Conservation (phyloP, 2,797 vertebrate genomes). For the Hylomyscus alleni region DNA sequence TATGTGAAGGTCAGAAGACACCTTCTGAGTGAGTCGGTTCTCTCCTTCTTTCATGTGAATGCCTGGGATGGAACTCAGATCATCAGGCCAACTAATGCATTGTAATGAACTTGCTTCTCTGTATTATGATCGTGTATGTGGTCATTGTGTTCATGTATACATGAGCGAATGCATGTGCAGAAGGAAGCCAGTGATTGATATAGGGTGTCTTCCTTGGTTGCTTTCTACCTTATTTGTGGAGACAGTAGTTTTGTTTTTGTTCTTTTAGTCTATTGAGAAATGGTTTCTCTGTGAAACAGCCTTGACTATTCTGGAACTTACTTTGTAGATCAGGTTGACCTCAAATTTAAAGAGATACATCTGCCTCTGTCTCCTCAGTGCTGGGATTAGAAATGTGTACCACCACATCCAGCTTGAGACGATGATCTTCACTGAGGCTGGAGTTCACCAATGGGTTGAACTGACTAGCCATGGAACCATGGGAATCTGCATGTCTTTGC, state of each 20-base stretch:
- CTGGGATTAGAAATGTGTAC: background rate
- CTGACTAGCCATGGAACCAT: background rate
- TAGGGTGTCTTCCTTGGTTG: background rate
- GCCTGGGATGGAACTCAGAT: background rate
- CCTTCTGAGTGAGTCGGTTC: background rate
- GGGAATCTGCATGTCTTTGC: background rate
- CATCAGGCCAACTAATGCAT: background rate
- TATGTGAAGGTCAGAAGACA: background rate
- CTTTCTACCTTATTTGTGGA: background rate
- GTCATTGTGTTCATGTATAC: background rate
- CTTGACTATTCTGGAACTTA: background rate
- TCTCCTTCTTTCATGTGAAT: background rate
- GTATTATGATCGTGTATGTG: background rate
- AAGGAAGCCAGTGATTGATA: background rate
- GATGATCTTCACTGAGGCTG: background rate
- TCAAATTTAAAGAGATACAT: background rate
- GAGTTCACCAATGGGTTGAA: background rate
- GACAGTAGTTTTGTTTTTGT: background rate
- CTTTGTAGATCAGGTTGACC: background rate
- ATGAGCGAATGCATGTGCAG: background rate
- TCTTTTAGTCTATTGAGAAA: background rate
- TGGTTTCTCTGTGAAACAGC: background rate
- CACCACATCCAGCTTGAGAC: background rate
- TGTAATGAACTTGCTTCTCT: background rate
- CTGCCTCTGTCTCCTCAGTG: background rate